phyloP scores from a whole-genome alignment of 2,888 invertebrate genomes.

The Machimus rusticus region DNA sequence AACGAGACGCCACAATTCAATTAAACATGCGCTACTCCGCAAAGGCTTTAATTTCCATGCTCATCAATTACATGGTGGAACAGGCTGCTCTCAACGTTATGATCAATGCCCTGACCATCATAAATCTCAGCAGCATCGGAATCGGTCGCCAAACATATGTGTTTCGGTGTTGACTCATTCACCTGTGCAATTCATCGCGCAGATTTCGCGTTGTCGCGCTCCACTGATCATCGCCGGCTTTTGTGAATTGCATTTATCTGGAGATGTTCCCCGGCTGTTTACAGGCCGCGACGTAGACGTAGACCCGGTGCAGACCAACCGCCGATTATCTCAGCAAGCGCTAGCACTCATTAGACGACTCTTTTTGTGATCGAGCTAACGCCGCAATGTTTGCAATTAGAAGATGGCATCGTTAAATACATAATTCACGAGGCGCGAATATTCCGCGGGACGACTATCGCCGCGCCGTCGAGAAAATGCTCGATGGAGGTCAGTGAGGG shows the following conservation, averaged over 20 bases:
- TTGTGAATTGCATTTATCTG: not conserved
- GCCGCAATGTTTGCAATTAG: conserved; percentile 4
- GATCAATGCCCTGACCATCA: not conserved
- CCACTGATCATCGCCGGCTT: not conserved
- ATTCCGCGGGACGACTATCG: not conserved
- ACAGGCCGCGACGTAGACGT: not conserved
- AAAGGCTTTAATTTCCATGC: not conserved
- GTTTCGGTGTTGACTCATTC: not conserved
- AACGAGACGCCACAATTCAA: not conserved
- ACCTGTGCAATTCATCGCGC: not conserved
- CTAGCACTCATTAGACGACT: not conserved
- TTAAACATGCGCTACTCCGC: not conserved
- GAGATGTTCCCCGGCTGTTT: not conserved
- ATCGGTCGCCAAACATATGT: not conserved
- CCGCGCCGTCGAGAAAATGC: not conserved
- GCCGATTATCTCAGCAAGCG: conserved; percentile 8
- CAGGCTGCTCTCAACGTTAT: not conserved
- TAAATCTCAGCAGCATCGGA: not conserved
- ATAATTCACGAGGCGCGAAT: conserved; percentile 3
- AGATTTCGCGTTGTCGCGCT: not conserved
- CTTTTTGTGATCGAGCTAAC: not conserved
- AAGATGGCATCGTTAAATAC: conserved; percentile 29
- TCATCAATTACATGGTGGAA: not conserved
- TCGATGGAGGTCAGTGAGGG: conserved; percentile 28
- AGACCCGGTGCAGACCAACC: conserved; percentile 8